Evolutionary conservation across 2,113 vertebrate genomes (phyloP), one percentile per base, ranked within the genome.

Genomic region (Pelmatolapia mariae): DNA sequence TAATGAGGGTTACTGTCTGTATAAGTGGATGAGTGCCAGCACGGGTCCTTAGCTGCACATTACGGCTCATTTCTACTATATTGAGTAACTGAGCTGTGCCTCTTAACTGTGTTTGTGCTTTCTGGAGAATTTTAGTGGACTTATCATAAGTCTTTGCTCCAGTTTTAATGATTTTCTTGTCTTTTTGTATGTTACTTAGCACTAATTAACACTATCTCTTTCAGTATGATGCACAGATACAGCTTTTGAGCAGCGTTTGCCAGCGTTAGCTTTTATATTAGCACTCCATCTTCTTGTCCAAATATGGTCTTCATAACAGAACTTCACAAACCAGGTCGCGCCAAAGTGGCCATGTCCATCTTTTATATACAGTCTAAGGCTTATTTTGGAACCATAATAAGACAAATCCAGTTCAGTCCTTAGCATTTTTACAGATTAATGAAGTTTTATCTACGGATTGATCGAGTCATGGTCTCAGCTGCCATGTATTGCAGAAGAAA

Each of bases 381-480:
- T 31, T 61, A 61, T 61, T 61, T 1, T 61, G 57, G 0, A 61
- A 61, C 5, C 57, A 6, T 61, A 61, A 61, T 31, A 16, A 61
- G 26, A 61, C 1, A 18, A 33, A 3, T 33, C 0, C 3, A 61
- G 26, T 61, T 6, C 26, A 19, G 29, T 33, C 15, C 5, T 33
- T 4, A 33, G 9, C 57, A 4, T 61, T 61, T 61, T 61, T 33
- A 61, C 57, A 61, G 3, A 61, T 61, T 19, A 19, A 61, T 61
- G 5, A 61, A 33, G 5, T 33, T 19, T 31, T 61, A 33, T 61
- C 57, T 19, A 4, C 11, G 0, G 12, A 24, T 6, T 43, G 8
- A 73, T 45, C 38, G 5, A 26, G 66, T 45, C 40, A 26, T 0
- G 13, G 38, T 0, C 38, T 73, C 66, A 73, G 66, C 38, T 11